Evolutionary conservation across 2,113 vertebrate genomes (phyloP), one percentile per base, ranked within the genome.

Genomic region (Camarhynchus parvulus): DNA sequence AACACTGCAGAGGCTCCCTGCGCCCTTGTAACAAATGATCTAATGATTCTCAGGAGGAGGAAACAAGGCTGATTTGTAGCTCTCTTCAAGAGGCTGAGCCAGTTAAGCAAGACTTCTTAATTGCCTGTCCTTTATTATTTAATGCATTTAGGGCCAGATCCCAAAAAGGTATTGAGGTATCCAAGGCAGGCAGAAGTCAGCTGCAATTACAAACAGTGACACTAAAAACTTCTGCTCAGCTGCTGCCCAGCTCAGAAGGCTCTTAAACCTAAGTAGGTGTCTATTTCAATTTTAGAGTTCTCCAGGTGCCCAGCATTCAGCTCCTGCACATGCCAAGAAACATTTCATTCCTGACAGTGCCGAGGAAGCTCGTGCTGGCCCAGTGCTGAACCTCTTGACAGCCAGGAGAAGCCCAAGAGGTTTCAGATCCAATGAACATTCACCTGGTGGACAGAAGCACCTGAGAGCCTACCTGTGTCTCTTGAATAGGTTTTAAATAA

Each of bases 61-160:
- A 95, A 95, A 92, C 2, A 12, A 83, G 91, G 59, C 75, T 95
- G 58, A 94, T 94, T 94, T 92, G 93, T 90, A 89, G 84, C 62
- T 82, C 83, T 91, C 53, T 94, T 94, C 66, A 94, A 94, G 69
- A 89, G 35, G 47, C 46, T 88, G 59, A 56, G 20, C 12, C 67
- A 89, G 67, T 87, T 92, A 94, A 92, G 67, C 33, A 83, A 79
- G 84, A 52, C 50, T 79, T 85, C 91, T 79, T 91, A 95, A 95
- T 95, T 95, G 84, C 82, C 67, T 80, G n/a, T 4, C 82, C 67
- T 95, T 95, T 82, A 79, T 83, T 91, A 90, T 95, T 91, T 90
- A 85, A 91, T 70, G 49, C 28, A 79, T 53, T 83, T 23, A 74
- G 83, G 61, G 52, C 21, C 68, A 83, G 68, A 78, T 94, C 76